Base-by-base conservation (phyloP, 2,797 vertebrate species). In the Helicolenus hilgendorfi region DNA sequence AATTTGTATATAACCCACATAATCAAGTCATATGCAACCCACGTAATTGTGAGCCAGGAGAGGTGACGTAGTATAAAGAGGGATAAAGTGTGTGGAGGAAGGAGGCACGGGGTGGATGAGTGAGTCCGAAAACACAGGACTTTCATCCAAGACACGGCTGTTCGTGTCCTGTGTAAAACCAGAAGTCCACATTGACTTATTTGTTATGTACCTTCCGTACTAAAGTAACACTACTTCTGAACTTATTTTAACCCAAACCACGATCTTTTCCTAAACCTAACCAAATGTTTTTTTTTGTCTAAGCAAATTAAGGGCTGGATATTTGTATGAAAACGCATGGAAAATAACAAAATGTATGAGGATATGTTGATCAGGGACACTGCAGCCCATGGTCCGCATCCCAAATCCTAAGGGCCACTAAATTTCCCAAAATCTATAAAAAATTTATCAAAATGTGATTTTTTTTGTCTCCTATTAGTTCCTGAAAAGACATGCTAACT, bases 111-210 rank as follows among this genome's bases (percentile, higher is more conserved):
- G 18, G 36, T 18, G 45, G 18, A 20, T 4, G 18, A 20, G 38
- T 18, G 38, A 45, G 38, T 45, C 38, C 0, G 0, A 53, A 53
- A 53, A 53, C 15, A 20, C 7, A 53, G 0, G 15, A 53, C 15
- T 53, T 53, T n/a, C 2, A 45, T 20, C 18, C 45, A 53, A 9
- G 45, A 53, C 15, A 20, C 45, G 7, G 18, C 45, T 53, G 18
- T 53, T 53, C 45, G 7, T 53, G 18, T 53, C 18, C 18, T 0
- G 18, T 53, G 45, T 53, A 20, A 49, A 49, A 49, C 7, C 45
- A 49, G 14, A 41, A 6, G 36, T 38, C 4, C 11, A 38, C 1
- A 0, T 38, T 13, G 36, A 38, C 11, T 38, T 38, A 13, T 38
- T 38, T 38, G 36, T 38, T 38, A 38, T 15, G 38, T 15, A 41